phyloP scores from a whole-genome alignment of 2,113 vertebrate genomes.

The Myocastor coypus region DNA sequence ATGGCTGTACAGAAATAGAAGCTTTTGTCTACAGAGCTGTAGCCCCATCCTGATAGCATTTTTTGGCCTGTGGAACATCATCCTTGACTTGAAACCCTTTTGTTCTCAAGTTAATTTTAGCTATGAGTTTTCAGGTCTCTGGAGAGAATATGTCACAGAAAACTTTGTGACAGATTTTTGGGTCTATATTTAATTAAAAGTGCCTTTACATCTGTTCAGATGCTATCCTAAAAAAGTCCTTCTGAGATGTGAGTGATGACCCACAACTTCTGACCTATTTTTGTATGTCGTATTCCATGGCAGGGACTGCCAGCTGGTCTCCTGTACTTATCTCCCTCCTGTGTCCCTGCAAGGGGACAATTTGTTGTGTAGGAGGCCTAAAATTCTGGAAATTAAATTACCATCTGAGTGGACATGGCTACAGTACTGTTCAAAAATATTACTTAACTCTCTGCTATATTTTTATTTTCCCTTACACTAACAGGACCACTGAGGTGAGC shows the following conservation, averaged over 20 bases:
- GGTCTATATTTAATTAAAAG: conserved; percentile 85
- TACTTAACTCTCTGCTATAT: conserved; percentile 71
- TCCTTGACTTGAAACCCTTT: conserved; percentile 68
- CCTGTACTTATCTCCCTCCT: conserved; percentile 69
- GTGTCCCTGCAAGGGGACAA: conserved; percentile 80
- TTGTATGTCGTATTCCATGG: conserved; percentile 68
- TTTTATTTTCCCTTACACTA: background rate
- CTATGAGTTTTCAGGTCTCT: conserved; percentile 73
- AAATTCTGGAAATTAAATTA: conserved; percentile 81
- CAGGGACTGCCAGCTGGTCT: conserved; percentile 81
- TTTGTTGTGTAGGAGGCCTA: conserved; percentile 82
- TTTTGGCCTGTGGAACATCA: conserved; percentile 20
- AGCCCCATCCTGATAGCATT: background rate
- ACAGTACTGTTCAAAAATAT: conserved; percentile 76
- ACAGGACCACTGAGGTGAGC: conserved; percentile 33
- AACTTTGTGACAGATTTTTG: conserved; percentile 79
- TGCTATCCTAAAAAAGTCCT: conserved; percentile 77
- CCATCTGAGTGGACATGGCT: conserved; percentile 78
- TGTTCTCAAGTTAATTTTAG: conserved; percentile 68
- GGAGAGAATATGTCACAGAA: conserved; percentile 61
- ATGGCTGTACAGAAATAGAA: background rate
- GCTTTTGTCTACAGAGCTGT: background rate
- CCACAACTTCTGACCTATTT: conserved; percentile 78
- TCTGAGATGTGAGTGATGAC: conserved; percentile 73
- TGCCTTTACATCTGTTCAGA: conserved; percentile 82